A percentile compares a stretch with the other conserved stretches of the same genome.
phyloP scores from a whole-genome alignment of 2,888 invertebrate genomes.

The Phania funesta region DNA sequence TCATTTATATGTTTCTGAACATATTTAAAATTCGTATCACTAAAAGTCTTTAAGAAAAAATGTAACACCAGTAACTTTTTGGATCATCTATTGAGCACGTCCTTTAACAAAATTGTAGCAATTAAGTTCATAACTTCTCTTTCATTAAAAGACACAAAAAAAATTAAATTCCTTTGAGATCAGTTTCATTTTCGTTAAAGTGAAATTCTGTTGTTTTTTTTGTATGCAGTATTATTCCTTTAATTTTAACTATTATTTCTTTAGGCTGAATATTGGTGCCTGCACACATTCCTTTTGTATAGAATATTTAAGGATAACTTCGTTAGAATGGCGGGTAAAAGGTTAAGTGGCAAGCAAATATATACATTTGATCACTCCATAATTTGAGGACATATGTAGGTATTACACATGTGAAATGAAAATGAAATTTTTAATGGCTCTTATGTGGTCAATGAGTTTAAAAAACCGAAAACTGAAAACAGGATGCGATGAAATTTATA shows the following conservation, averaged over 20 bases:
- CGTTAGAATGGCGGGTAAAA: neutral
- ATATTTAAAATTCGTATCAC: no score
- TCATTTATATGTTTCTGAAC: no score
- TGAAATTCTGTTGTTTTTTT: no score
- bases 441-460: constrained; percentile 49
- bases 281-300: neutral
- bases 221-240: no score
- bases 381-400: constrained; percentile 33
- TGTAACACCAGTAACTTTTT: no score
- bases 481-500: neutral
- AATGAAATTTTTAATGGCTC: constrained; percentile 40
- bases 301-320: neutral
- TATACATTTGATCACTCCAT: neutral
- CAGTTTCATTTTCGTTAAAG: no score
- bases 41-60: no score
- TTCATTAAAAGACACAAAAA: no score
- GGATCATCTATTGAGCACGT: no score
- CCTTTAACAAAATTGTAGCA: no score
- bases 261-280: constrained; percentile 19
- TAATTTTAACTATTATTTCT: constrained; percentile 4
- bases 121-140: no score
- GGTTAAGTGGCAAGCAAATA: neutral
- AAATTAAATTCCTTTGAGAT: no score
- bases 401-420: constrained; percentile 25
- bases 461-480: neutral